Evolutionary conservation across 2,888 invertebrate species (phyloP).

Genomic region (Corythucha ciliata): DNA sequence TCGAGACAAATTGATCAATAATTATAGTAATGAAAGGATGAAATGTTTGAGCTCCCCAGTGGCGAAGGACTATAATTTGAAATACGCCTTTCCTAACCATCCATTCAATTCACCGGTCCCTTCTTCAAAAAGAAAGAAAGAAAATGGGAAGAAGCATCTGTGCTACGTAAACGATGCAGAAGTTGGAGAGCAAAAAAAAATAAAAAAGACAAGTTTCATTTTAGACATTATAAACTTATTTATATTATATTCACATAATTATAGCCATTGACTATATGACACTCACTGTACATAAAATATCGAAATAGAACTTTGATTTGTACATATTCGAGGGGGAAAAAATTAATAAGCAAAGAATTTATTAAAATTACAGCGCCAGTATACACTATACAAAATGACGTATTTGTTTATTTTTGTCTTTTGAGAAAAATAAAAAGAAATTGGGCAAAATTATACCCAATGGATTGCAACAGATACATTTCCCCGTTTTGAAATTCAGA

Average conservation of each 20-base stretch:
- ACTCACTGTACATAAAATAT: conserved; percentile 35
- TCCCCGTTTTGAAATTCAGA: background rate
- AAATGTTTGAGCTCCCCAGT: too few species aligned
- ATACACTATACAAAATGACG: conserved; percentile 29
- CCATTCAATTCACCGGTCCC: conserved; percentile 25
- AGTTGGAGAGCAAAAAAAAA: conserved; percentile 7
- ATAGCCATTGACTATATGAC: conserved; percentile 35
- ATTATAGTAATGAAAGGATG: too few species aligned
- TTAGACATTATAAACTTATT: conserved; percentile 35
- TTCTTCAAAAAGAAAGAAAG: background rate
- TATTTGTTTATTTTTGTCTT: conserved; percentile 7
- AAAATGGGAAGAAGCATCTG: background rate
- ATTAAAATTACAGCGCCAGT: conserved; percentile 20
- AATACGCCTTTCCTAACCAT: conserved; percentile 20
- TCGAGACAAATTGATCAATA: too few species aligned
- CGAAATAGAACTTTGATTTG: conserved; percentile 33
- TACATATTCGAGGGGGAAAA: conserved; percentile 30
- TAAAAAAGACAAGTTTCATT: conserved; percentile 2
- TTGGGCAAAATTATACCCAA: conserved; percentile 3
- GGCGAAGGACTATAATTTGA: too few species aligned
- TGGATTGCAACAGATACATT: conserved; percentile 1
- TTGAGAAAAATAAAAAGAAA: conserved; percentile 5
- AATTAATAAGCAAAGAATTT: conserved; percentile 5
- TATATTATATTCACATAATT: conserved; percentile 36
- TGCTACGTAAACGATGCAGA: background rate